phyloP scores from a whole-genome alignment of 2,113 vertebrate genomes.

The Heteronetta atricapilla region DNA sequence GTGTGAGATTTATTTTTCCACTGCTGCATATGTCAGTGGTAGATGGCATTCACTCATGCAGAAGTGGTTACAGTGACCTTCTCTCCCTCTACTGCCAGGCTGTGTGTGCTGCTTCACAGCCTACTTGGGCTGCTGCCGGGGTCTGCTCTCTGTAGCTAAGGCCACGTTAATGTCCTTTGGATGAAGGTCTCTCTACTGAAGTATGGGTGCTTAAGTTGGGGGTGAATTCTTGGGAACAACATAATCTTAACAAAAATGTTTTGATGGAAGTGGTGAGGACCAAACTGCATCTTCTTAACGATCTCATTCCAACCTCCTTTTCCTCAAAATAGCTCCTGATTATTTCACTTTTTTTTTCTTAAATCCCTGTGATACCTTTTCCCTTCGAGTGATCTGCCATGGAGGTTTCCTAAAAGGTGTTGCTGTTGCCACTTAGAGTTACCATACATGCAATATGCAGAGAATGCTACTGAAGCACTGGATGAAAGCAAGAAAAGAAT shows the following conservation, averaged over 20 bases:
- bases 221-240: background rate
- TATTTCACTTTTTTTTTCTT: background rate
- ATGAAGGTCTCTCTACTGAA: background rate
- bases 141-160: background rate
- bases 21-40: background rate
- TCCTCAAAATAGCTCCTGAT: background rate
- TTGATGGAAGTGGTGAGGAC: background rate
- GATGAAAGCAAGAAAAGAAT: background rate
- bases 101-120: background rate
- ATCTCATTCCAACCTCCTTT: background rate
- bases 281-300: background rate
- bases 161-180: background rate
- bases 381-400: background rate
- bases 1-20: background rate
- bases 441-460: background rate
- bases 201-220: background rate
- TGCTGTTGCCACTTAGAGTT: background rate
- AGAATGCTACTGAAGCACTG: background rate
- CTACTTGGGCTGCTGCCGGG: background rate
- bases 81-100: fast-evolving
- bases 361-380: background rate
- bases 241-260: background rate
- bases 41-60: background rate
- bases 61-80: background rate
- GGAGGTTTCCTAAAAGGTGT: background rate